Percentiles rank a stretch among this genome's conserved stretches.
Conservation (phyloP, 1,140 invertebrate genomes). For the Mamestra configurata region DNA sequence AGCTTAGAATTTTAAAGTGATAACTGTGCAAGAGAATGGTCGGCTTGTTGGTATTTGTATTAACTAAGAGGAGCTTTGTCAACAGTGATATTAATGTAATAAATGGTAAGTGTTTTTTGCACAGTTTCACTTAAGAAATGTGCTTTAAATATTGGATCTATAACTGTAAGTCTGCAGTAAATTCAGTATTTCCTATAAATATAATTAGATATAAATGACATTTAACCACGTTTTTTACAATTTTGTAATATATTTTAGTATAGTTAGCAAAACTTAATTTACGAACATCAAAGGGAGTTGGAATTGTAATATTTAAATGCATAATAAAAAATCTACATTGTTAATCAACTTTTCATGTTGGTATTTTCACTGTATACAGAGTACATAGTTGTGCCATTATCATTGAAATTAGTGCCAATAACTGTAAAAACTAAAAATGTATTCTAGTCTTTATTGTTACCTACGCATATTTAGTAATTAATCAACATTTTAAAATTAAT, state of each 20-base stretch:
- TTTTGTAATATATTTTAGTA: slow-evolving; percentile 84
- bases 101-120: slow-evolving; percentile 68
- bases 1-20: slow-evolving; percentile 72
- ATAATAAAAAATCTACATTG: slow-evolving; percentile 56
- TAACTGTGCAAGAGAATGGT: slow-evolving; percentile 78
- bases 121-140: slow-evolving; percentile 79
- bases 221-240: slow-evolving; percentile 78
- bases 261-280: slow-evolving; percentile 85
- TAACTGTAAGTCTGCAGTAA: slow-evolving; percentile 75
- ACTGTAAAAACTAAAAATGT: slow-evolving; percentile 85
- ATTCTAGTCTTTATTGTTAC: slow-evolving; percentile 87
- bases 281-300: slow-evolving; percentile 60
- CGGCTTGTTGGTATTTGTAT: slow-evolving; percentile 63
- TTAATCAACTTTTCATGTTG: slow-evolving; percentile 51
- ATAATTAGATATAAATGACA: slow-evolving; percentile 80
- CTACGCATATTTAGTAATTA: slow-evolving; percentile 86
- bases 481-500: slow-evolving; percentile 85
- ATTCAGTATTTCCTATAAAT: slow-evolving; percentile 84
- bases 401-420: slow-evolving; percentile 86
- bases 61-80: slow-evolving; percentile 73
- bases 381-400: slow-evolving; percentile 84
- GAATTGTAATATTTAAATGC: slow-evolving; percentile 63
- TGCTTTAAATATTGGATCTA: slow-evolving; percentile 70
- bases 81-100: slow-evolving; percentile 79
- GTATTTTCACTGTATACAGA: slow-evolving; percentile 72